Conservation (phyloP, 1,140 invertebrate genomes). For the Cyclina sinensis region DNA sequence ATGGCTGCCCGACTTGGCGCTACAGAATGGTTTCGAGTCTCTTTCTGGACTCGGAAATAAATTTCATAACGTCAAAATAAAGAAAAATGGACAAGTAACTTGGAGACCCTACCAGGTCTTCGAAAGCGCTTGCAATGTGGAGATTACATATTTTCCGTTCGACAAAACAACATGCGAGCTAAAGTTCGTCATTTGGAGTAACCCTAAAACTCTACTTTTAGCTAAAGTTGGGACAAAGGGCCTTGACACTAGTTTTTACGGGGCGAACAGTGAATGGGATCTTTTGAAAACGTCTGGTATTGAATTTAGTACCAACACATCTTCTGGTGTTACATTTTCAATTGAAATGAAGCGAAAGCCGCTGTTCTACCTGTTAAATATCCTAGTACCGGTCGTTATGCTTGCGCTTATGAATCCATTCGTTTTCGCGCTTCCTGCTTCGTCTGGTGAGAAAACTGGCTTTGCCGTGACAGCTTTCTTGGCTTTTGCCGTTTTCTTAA, state of each 20-base stretch:
- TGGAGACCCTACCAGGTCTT: constrained; percentile 63
- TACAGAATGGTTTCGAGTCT: constrained; percentile 59
- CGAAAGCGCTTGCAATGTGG: constrained; percentile 54
- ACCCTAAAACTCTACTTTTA: constrained; percentile 4
- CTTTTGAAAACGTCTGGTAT: background rate
- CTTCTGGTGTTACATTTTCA: constrained; percentile 58
- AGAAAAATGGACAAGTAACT: background rate
- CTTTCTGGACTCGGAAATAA: constrained; percentile 36
- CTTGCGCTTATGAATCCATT: constrained; percentile 51
- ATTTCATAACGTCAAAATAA: constrained; percentile 33
- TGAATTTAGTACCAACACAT: constrained; percentile 1
- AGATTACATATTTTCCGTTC: constrained; percentile 64
- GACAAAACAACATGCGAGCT: constrained; percentile 62
- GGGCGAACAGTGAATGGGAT: constrained; percentile 49
- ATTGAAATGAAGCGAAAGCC: constrained; percentile 59
- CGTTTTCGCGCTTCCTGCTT: constrained; percentile 49
- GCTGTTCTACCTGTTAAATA: constrained; percentile 55
- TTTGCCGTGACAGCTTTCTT: constrained; percentile 58
- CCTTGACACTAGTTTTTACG: constrained; percentile 5
- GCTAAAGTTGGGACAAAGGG: constrained; percentile 23
- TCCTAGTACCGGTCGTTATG: constrained; percentile 56
- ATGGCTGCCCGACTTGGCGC: constrained; percentile 67
- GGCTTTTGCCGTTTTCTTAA: constrained; percentile 61
- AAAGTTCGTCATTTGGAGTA: constrained; percentile 63
- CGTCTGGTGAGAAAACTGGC: constrained; percentile 55